Percentiles rank a stretch among this genome's conserved stretches.
phyloP scores from a whole-genome alignment of 1,140 invertebrate genomes.

The Solenopsis invicta region DNA sequence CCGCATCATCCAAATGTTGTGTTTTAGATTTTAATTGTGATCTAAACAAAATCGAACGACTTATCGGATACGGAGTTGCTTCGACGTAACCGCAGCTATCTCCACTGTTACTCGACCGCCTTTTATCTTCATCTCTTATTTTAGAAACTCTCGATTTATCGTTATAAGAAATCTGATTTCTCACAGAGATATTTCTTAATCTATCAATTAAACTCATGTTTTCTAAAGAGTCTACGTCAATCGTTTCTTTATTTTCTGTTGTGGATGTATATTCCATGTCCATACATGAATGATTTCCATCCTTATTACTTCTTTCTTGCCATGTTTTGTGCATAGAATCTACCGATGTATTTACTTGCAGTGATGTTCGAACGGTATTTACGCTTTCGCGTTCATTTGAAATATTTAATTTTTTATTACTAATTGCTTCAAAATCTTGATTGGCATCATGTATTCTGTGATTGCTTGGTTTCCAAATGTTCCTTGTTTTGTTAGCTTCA shows the following conservation, averaged over 20 bases:
- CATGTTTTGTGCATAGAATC: constrained; percentile 60
- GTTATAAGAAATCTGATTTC: background rate
- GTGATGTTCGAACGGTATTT: constrained; percentile 69
- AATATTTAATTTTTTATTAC: background rate
- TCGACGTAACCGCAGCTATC: constrained; percentile 37
- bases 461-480: background rate
- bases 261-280: background rate
- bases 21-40: constrained; percentile 42
- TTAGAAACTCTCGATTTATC: background rate
- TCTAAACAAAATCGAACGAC: constrained; percentile 35
- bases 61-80: constrained; percentile 56
- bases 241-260: constrained; percentile 4
- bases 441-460: background rate
- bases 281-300: background rate
- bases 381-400: constrained; percentile 45
- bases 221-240: constrained; percentile 12
- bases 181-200: constrained; percentile 35
- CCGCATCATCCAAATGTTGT: background rate
- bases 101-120: background rate
- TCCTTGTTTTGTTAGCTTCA: background rate
- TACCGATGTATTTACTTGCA: constrained; percentile 81
- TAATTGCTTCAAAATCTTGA: background rate
- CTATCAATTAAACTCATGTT: constrained; percentile 54
- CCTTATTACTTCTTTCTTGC: constrained; percentile 16
- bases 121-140: constrained; percentile 1